Conservation (phyloP, 2,113 vertebrate genomes). For the Atlantisia rogersi region DNA sequence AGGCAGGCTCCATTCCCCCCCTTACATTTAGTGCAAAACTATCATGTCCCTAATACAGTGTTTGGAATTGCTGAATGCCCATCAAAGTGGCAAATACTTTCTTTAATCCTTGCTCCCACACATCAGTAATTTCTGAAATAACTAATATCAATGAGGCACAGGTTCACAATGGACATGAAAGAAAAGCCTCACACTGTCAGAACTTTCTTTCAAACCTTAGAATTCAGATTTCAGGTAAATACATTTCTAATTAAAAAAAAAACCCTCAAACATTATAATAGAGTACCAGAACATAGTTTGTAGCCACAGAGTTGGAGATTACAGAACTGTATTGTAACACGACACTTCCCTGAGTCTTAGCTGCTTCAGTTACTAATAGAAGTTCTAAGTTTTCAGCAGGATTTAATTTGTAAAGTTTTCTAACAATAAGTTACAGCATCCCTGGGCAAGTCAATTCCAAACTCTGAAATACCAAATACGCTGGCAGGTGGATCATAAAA, state of each 20-base stretch:
- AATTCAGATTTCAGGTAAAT: not conserved
- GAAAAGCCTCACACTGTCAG: not conserved
- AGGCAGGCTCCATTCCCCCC: not conserved
- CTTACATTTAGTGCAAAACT: not conserved
- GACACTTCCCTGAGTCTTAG: not conserved
- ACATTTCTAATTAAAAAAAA: not conserved
- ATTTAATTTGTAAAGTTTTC: not conserved
- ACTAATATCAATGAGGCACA: not conserved
- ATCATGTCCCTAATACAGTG: not conserved
- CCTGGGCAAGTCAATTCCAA: not conserved
- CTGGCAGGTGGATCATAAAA: not conserved
- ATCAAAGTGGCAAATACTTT: not conserved
- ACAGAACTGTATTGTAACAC: rapidly evolving
- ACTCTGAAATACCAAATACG: not conserved
- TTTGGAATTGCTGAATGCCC: not conserved
- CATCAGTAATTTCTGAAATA: not conserved
- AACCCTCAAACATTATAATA: not conserved
- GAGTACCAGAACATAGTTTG: not conserved
- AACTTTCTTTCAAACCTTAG: not conserved
- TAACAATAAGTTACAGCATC: not conserved
- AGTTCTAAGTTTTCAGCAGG: not conserved
- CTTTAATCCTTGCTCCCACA: not conserved
- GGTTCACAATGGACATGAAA: not conserved
- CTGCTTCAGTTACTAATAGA: not conserved
- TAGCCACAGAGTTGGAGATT: not conserved